Evolutionary conservation across 2,888 invertebrate genomes (phyloP).

Genomic region (Chymomyza caudatula): DNA sequence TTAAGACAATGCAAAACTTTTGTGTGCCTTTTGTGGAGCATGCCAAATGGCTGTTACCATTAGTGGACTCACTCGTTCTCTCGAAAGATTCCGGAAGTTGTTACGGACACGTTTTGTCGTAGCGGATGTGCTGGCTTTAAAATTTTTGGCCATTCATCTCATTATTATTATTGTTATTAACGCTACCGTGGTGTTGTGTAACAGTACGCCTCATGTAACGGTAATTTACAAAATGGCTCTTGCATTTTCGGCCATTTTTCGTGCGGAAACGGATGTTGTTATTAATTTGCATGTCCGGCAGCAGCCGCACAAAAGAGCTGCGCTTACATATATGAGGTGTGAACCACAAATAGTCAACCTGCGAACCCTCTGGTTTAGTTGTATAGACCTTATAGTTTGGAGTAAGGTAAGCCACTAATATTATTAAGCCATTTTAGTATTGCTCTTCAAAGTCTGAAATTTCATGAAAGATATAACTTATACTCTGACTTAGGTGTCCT

Average conservation of each 20-base stretch:
- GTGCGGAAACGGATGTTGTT: conserved; percentile 69
- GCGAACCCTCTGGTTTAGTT: background rate
- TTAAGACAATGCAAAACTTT: conserved; percentile 15
- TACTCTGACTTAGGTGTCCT: too few species aligned
- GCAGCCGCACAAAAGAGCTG: background rate
- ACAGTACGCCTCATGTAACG: background rate
- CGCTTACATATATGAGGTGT: background rate
- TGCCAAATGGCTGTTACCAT: conserved; percentile 26
- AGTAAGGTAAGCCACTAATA: too few species aligned
- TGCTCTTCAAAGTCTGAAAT: too few species aligned
- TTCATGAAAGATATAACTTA: too few species aligned
- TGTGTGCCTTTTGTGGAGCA: conserved; percentile 16
- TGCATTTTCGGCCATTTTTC: conserved; percentile 45
- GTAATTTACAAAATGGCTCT: conserved; percentile 21
- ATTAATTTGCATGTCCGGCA: conserved; percentile 66
- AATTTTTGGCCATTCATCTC: conserved; percentile 36
- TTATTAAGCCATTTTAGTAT: too few species aligned
- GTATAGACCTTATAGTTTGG: too few species aligned
- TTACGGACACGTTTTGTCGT: conserved; percentile 64
- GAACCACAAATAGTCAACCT: background rate
- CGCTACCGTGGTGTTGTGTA: background rate
- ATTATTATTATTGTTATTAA: conserved; percentile 47
- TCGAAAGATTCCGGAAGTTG: conserved; percentile 49
- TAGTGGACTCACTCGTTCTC: background rate
- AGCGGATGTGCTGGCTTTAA: conserved; percentile 38